Percentiles rank a stretch among this genome's conserved stretches.
These are phyloP conservation scores for Chrosomus eos DNA, from an alignment of 2,797 vertebrate genomes.

Conservation along the genomic window DNA sequence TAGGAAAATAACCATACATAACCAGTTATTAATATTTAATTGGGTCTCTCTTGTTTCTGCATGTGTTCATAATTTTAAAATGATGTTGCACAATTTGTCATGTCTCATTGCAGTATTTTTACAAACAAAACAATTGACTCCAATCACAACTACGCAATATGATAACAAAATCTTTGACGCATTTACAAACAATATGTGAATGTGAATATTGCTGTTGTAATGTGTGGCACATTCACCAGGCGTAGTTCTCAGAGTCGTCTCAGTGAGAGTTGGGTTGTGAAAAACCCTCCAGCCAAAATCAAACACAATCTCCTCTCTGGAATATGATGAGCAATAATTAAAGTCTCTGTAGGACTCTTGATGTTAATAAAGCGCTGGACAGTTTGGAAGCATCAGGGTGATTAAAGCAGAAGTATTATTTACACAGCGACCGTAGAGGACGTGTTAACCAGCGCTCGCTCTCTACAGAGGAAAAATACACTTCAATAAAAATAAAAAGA, in stretches of 20 bases:
- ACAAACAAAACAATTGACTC: too few species aligned
- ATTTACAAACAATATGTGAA: too few species aligned
- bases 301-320: conserved; percentile 68
- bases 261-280: conserved; percentile 19
- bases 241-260: neutral
- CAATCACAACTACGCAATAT: too few species aligned
- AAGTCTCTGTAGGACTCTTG: conserved; percentile 65
- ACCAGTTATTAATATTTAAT: too few species aligned
- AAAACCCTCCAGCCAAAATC: conserved; percentile 64
- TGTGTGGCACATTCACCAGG: neutral
- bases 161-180: too few species aligned
- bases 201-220: too few species aligned
- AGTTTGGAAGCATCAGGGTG: conserved; percentile 76
- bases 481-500: neutral
- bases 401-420: conserved; percentile 81
- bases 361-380: conserved; percentile 75
- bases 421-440: conserved; percentile 66
- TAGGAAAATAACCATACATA: too few species aligned
- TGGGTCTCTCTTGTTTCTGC: too few species aligned
- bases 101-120: too few species aligned
- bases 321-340: conserved; percentile 75
- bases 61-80: too few species aligned
- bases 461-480: conserved; percentile 49
- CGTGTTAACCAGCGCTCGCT: conserved; percentile 45
- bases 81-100: too few species aligned